These are phyloP conservation scores for Netelia virgata DNA, from an alignment of 2,888 invertebrate genomes.

Conservation along the genomic window DNA sequence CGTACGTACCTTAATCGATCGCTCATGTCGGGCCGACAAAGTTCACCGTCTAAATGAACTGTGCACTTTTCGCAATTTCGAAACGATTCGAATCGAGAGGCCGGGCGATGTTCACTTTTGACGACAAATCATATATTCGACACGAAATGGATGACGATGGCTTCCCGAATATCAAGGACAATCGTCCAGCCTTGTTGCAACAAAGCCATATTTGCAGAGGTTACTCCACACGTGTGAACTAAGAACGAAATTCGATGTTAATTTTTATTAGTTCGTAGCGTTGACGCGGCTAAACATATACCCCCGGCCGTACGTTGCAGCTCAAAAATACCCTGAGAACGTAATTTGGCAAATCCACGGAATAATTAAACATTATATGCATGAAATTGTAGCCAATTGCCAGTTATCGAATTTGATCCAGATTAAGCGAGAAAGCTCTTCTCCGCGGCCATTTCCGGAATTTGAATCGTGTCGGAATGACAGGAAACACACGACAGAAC, in stretches of 20 bases:
- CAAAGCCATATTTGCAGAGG: neutral
- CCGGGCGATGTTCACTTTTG: slow-evolving; percentile 23
- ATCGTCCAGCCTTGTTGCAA: neutral
- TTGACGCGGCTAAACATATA: neutral
- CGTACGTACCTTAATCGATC: slow-evolving; percentile 87
- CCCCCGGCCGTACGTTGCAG: no score
- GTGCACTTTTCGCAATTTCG: slow-evolving; percentile 24
- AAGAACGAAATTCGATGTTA: neutral
- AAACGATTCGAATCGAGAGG: slow-evolving; percentile 17
- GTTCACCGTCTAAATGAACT: slow-evolving; percentile 1
- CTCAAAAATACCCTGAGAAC: no score
- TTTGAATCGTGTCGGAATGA: no score
- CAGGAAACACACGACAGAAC: no score
- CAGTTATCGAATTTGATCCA: no score
- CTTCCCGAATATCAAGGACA: slow-evolving; percentile 10
- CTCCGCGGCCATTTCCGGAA: no score
- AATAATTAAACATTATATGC: no score
- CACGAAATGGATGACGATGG: neutral
- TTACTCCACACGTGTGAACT: neutral
- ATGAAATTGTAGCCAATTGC: no score
- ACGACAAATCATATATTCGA: neutral
- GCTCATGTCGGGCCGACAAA: neutral
- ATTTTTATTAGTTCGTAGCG: neutral
- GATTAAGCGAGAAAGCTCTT: no score
- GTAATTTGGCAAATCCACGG: no score